Conservation (phyloP, 1,140 invertebrate species). For the Carposina sasakii region DNA sequence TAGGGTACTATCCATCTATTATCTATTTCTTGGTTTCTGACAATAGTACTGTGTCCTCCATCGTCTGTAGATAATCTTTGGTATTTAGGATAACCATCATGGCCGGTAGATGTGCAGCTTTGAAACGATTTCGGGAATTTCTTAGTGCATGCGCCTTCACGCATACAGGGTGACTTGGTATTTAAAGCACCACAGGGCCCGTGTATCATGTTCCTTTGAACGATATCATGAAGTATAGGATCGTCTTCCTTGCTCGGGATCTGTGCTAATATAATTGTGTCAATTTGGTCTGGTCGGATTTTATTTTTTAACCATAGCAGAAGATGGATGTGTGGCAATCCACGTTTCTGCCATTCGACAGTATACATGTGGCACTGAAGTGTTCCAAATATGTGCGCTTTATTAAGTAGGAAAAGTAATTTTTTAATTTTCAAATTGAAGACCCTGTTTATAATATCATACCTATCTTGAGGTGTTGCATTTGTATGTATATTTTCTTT, state of each 20-base stretch:
- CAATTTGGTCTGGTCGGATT: no score
- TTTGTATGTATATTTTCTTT: no score
- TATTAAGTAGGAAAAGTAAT: slow-evolving; percentile 27
- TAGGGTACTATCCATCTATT: no score
- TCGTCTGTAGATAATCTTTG: no score
- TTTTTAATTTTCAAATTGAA: slow-evolving; percentile 34
- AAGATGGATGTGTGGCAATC: slow-evolving; percentile 28
- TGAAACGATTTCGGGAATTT: slow-evolving; percentile 26
- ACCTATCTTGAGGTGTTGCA: no score
- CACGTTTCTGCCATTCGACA: slow-evolving; percentile 33
- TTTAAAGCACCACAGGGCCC: slow-evolving; percentile 31
- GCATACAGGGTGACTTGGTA: slow-evolving; percentile 26
- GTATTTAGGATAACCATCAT: slow-evolving; percentile 65
- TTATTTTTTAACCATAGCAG: slow-evolving; percentile 33
- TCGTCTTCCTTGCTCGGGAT: no score
- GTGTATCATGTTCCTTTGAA: no score
- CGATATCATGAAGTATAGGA: no score
- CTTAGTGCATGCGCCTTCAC: slow-evolving; percentile 28
- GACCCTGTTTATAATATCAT: slow-evolving; percentile 30
- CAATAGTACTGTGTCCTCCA: no score
- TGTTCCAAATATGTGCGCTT: slow-evolving; percentile 32
- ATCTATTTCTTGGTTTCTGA: no score
- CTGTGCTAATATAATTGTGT: no score
- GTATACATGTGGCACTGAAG: slow-evolving; percentile 26
- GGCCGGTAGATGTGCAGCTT: slow-evolving; percentile 27